Percentiles rank a stretch among this genome's conserved stretches.
phyloP scores from a whole-genome alignment of 2,113 vertebrate species.

The Clarias magur region DNA sequence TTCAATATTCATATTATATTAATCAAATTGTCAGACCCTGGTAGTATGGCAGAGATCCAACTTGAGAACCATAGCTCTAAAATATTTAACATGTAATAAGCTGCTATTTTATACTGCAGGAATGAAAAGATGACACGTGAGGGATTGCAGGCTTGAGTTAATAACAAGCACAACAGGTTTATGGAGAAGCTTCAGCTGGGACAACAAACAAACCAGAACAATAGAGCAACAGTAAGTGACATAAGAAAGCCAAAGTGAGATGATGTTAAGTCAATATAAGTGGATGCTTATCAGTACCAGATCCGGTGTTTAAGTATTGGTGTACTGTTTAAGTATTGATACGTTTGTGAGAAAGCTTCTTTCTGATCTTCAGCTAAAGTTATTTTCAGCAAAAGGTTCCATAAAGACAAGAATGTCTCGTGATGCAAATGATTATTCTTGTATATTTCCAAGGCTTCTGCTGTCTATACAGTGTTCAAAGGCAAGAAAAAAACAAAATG shows the following conservation, averaged over 20 bases:
- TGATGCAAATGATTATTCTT: constrained; percentile 62
- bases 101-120: background rate
- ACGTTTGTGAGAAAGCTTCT: background rate
- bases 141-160: background rate
- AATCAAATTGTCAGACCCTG: too few species aligned
- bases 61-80: background rate
- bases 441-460: constrained; percentile 59
- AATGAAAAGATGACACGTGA: constrained; percentile 44
- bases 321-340: background rate
- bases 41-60: background rate
- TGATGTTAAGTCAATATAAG: background rate
- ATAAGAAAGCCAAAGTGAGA: background rate
- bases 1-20: background rate
- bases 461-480: constrained; percentile 19
- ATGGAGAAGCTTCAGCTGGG: background rate
- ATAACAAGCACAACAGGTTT: constrained; percentile 1
- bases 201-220: constrained; percentile 36
- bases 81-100: background rate
- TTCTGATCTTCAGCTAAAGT: background rate
- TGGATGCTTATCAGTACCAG: background rate
- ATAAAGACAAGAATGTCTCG: constrained; percentile 59
- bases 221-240: constrained; percentile 20
- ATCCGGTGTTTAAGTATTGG: background rate
- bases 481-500: constrained; percentile 44
- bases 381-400: background rate